Evolutionary conservation across 2,797 vertebrate species (phyloP).

Genomic region (Strix occidentalis): DNA sequence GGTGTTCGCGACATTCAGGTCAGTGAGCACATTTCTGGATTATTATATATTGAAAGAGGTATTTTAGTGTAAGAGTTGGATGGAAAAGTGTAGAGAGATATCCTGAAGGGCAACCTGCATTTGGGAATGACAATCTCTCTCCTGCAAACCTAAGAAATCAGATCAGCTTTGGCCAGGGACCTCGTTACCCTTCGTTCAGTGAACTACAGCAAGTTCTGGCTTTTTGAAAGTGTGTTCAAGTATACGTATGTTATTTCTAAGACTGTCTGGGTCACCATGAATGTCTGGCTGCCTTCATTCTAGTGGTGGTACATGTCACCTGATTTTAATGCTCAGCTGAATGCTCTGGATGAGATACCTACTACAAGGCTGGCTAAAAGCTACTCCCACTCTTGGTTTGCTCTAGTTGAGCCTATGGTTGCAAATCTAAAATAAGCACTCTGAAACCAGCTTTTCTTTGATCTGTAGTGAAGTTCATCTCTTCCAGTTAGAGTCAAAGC

Average conservation of each 20-base stretch:
- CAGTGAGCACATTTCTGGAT: neutral
- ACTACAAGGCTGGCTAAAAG: neutral
- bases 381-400: neutral
- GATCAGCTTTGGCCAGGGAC: neutral
- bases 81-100: neutral
- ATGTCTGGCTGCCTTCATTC: neutral
- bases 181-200: neutral
- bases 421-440: neutral
- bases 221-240: neutral
- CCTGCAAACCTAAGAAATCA: neutral
- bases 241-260: neutral
- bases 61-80: neutral
- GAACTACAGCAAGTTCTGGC: neutral
- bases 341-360: neutral
- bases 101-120: neutral
- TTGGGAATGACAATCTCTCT: neutral
- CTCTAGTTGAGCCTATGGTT: neutral
- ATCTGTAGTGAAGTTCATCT: neutral
- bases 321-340: neutral
- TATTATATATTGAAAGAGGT: neutral
- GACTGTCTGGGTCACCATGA: accelerated
- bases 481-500: constrained; percentile 1
- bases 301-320: accelerated
- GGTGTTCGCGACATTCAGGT: neutral
- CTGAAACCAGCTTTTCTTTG: neutral